Base-by-base conservation (phyloP, 2,888 invertebrate species). In the Brenthis ino region DNA sequence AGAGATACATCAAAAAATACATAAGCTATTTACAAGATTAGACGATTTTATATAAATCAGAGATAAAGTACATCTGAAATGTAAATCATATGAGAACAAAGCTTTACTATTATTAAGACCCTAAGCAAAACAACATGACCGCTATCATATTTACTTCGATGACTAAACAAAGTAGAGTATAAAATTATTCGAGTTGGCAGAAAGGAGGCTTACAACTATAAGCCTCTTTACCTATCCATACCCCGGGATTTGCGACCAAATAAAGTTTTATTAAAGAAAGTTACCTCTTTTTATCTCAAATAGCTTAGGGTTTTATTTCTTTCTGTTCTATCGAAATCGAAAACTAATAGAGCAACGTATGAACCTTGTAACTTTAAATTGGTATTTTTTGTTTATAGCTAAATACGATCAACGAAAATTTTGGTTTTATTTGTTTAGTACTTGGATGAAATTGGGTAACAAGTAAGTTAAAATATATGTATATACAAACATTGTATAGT, bases 221-320 rank as follows among this genome's bases (percentile, higher is more conserved):
- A 84, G 80, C 82, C 78, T 76, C 76, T 80, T 79, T 78, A 79
- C 78, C 77, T 80, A 79, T 78, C 79, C 76, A 75, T 79, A 71
- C 78, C 77, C 79, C 76, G 77, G 79, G 79, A 79, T 79, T 76
- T 75, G 76, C 78, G 81, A 80, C 81, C 78, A 81, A 84, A 85
- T 86, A 84, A 85, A 84, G 80, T 82, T 83, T 85, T 85, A 85
- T 86, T 84, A 85, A 85, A 86, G 83, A 80, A 80, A 83, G 79
- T 82, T 80, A 75, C 75, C 78, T 77, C 77, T 79, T 79, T 81
- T 79, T 79, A 79, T 82, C 79, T 80, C 79, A 78, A 77, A 79
- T 79, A 80, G 81, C 77, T 78, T 73, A 76, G 82, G 80, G 83
- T 85, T 85, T 85, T 84, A 84, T 85, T 85, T 80, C 79, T 79